These are phyloP conservation scores for Onchidella celtica DNA, from an alignment of 2,888 invertebrate genomes.

Conservation along the genomic window DNA sequence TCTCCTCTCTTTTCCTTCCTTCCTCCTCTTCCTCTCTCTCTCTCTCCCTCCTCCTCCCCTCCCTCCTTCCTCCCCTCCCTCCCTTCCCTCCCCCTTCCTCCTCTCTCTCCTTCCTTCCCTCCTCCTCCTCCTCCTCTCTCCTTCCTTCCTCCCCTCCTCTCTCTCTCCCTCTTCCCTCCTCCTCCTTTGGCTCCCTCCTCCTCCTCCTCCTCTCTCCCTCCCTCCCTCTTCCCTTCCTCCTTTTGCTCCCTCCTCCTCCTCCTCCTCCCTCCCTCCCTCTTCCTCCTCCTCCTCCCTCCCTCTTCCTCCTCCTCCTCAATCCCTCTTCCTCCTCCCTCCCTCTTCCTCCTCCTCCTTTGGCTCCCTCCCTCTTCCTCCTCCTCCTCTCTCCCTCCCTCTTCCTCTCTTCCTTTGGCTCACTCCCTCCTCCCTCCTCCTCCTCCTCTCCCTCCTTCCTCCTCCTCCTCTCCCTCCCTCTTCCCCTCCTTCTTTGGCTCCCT, in stretches of 20 bases:
- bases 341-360: not conserved
- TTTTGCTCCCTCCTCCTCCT: not conserved
- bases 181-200: not conserved
- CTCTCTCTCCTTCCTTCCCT: too few species aligned
- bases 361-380: too few species aligned
- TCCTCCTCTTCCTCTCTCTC: not conserved
- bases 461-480: not conserved
- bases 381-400: too few species aligned
- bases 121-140: not conserved
- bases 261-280: not conserved
- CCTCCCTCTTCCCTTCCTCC: not conserved
- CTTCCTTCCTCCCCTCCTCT: not conserved
- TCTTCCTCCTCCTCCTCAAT: not conserved
- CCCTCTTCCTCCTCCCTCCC: not conserved
- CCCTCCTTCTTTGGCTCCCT: too few species aligned
- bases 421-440: not conserved
- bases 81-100: too few species aligned
- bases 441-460: not conserved
- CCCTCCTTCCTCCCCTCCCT: not conserved
- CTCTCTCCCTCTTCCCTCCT: too few species aligned
- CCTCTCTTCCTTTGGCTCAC: not conserved
- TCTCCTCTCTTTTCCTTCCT: not conserved
- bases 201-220: not conserved
- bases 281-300: not conserved
- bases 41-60: not conserved